Percentiles rank a stretch among this genome's conserved stretches.
Conservation (phyloP, 2,113 vertebrate species). For the Gobius niger region DNA sequence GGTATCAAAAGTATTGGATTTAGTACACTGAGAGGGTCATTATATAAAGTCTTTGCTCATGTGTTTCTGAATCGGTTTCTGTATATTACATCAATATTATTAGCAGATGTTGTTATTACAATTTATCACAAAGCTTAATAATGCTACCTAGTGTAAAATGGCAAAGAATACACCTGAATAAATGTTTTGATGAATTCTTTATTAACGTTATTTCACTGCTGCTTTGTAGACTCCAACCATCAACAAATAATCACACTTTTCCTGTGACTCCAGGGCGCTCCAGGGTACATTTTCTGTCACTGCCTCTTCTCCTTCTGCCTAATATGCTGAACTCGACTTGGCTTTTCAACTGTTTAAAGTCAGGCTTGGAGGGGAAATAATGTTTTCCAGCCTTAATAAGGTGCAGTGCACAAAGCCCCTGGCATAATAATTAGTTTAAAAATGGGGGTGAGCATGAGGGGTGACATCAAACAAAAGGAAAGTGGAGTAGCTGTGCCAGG, state of each 20-base stretch:
- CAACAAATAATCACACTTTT: constrained; percentile 1
- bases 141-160: too few species aligned
- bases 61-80: too few species aligned
- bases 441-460: constrained; percentile 31
- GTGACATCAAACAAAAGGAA: constrained; percentile 43
- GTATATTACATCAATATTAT: too few species aligned
- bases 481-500: constrained; percentile 42
- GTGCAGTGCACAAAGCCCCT: constrained; percentile 29
- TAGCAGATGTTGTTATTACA: too few species aligned
- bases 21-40: too few species aligned
- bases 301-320: neutral
- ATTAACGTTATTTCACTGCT: neutral
- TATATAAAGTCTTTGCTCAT: too few species aligned
- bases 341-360: constrained; percentile 20
- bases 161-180: neutral
- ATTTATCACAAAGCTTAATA: too few species aligned
- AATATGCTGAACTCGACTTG: constrained; percentile 3
- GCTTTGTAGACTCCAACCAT: neutral
- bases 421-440: constrained; percentile 54
- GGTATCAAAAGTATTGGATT: too few species aligned
- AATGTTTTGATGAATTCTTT: neutral
- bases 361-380: neutral
- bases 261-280: neutral
- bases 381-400: constrained; percentile 16
- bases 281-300: neutral